Evolutionary conservation across 30 jellyfish, hydroid and myxozoan genomes (phyloP), one percentile per base, ranked within the genome.

Genomic region (Haliclystus octoradiatus): DNA sequence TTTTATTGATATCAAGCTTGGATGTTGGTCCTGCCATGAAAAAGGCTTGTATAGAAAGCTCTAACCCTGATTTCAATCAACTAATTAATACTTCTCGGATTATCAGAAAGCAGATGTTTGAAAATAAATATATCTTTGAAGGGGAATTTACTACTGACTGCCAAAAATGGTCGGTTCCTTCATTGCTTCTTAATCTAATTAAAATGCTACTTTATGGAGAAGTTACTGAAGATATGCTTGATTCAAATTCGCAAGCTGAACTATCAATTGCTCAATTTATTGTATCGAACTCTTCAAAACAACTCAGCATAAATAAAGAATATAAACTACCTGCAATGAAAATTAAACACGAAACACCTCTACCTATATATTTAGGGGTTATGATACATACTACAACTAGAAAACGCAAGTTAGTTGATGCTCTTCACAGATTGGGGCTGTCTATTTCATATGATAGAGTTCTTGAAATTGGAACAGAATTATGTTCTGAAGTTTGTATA

Each of bases 381-480:
- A 30, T 72, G 83, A 52, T 72, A 60, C 83, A 53, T 50, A 52
- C 83, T 3, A 68, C 32, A 60, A 60, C 83, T 29, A 53, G 76
- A 34, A 72, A 72, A 75, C 52, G 23, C 34, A 69, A 65, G 24
- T 67, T 72, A 60, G 74, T 72, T 50, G 68, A 63, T 64, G 61
- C 51, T 33, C 31, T 73, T 32, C 61, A 32, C 22, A 64, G 62
- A 2, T 63, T 73, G 24, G 84, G 84, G 69, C 66, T 73, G 61
- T 61, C 76, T 12, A 69, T 73, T 28, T 73, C 70, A 26, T 49
- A 61, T 73, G 84, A 73, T 30, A 34, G 84, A 68, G 68, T 62
- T 7, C 63, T 73, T 26, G 63, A 73, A 3, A 62, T 73, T 29
- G 75, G 32, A 51, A 71, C 51, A 50, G 32, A 69, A 25, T 31